phyloP scores from a whole-genome alignment of 2,888 invertebrate species.

The Hirtodrosophila duncani region DNA sequence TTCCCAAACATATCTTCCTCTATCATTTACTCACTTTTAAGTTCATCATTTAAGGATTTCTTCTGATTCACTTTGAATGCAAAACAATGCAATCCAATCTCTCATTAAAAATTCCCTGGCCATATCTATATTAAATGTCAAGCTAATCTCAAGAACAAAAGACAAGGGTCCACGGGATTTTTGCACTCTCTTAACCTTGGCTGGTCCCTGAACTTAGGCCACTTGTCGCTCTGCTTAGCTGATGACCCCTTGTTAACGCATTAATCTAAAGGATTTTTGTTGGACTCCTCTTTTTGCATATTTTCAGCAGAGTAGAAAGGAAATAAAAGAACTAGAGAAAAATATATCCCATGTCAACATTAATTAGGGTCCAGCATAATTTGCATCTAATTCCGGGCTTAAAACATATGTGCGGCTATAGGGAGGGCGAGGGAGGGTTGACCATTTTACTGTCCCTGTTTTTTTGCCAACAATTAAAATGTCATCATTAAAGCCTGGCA shows the following conservation, averaged over 20 bases:
- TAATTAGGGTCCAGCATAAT: conserved; percentile 66
- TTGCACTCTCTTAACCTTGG: conserved; percentile 2
- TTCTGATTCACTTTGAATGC: conserved; percentile 23
- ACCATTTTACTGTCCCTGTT: no score
- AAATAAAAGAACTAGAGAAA: conserved; percentile 17
- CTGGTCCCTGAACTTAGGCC: conserved; percentile 26
- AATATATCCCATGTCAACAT: conserved; percentile 63
- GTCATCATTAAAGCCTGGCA: no score
- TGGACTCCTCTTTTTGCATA: conserved; percentile 37
- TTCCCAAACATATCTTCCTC: no score
- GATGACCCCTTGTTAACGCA: conserved; percentile 65
- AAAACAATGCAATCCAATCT: background rate
- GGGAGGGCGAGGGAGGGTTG: no score
- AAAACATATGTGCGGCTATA: conserved; percentile 38
- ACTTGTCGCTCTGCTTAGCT: conserved; percentile 31
- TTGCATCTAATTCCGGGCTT: conserved; percentile 47
- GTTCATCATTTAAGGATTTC: no score
- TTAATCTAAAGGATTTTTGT: conserved; percentile 48
- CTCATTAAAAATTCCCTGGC: conserved; percentile 14
- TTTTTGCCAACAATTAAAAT: conserved; percentile 13
- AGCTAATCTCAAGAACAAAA: conserved; percentile 26
- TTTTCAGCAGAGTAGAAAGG: conserved; percentile 34
- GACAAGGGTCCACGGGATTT: conserved; percentile 61
- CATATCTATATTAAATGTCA: conserved; percentile 22
- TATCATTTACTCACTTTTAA: no score